These are phyloP conservation scores for Potamilus streckersoni DNA, from an alignment of 1,140 invertebrate species.

Conservation along the genomic window DNA sequence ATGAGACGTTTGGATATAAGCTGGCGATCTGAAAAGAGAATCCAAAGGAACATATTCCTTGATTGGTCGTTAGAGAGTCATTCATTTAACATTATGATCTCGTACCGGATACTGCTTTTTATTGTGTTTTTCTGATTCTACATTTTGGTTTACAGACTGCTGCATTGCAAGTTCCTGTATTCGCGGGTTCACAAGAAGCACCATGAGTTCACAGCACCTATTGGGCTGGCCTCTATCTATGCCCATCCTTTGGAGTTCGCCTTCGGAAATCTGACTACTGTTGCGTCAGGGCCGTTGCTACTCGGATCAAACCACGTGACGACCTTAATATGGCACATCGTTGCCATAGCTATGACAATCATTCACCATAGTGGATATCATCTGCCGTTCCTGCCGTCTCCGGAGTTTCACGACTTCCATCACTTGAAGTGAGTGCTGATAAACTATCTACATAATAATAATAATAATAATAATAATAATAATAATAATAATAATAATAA, in stretches of 20 bases:
- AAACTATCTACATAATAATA: background rate
- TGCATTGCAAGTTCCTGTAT: conserved; percentile 82
- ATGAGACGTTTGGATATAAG: too few relatives aligned
- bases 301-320: conserved; percentile 84
- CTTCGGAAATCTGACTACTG: conserved; percentile 84
- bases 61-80: too few relatives aligned
- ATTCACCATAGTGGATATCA: conserved; percentile 91
- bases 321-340: conserved; percentile 83
- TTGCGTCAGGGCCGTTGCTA: conserved; percentile 82
- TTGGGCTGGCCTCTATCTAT: conserved; percentile 81
- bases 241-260: conserved; percentile 90
- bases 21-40: too few relatives aligned
- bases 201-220: conserved; percentile 63
- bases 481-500: too few relatives aligned
- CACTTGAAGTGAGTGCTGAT: conserved; percentile 79
- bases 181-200: conserved; percentile 88
- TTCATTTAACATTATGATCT: too few relatives aligned
- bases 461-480: too few relatives aligned
- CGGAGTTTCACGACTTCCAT: conserved; percentile 91
- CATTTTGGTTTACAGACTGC: conserved; percentile 70
- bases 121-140: too few relatives aligned
- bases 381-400: conserved; percentile 86
- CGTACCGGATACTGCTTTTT: too few relatives aligned
- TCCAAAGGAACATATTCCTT: too few relatives aligned
- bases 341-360: conserved; percentile 82